A percentile compares a stretch with the other conserved stretches of the same genome.
Conservation (phyloP, 1,140 invertebrate species). For the Ceratitis capitata region DNA sequence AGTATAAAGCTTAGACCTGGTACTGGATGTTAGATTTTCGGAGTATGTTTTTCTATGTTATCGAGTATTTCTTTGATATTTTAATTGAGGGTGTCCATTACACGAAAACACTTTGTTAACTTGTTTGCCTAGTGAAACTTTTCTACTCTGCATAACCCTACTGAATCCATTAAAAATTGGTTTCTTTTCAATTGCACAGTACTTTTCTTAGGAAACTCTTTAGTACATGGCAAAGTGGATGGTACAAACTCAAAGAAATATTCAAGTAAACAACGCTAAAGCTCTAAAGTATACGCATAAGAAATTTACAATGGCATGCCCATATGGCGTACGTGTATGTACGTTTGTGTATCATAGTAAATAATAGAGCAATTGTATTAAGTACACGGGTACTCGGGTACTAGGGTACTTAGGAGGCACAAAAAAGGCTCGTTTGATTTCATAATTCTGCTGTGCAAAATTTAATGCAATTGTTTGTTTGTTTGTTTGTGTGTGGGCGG, state of each 20-base stretch:
- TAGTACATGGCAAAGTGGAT: too few species aligned
- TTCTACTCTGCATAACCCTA: too few species aligned
- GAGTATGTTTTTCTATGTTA: too few species aligned
- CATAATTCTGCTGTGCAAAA: background rate
- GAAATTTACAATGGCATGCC: background rate
- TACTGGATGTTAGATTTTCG: too few species aligned
- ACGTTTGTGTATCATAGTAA: background rate
- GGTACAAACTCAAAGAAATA: background rate
- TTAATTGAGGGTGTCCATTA: too few species aligned
- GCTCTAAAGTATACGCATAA: background rate
- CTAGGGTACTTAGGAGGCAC: background rate
- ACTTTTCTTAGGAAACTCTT: too few species aligned
- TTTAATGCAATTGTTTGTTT: background rate
- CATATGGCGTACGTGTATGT: background rate
- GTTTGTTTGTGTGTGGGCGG: background rate
- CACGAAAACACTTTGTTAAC: too few species aligned
- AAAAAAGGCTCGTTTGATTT: background rate
- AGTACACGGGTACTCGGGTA: background rate
- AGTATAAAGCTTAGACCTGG: too few species aligned
- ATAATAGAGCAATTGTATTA: background rate
- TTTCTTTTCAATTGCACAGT: too few species aligned
- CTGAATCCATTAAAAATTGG: too few species aligned
- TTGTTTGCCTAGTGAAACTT: too few species aligned
- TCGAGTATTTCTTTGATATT: too few species aligned
- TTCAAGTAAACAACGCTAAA: background rate